A percentile compares a stretch with the other conserved stretches of the same genome.
phyloP scores from a whole-genome alignment of 2,797 vertebrate genomes.

The Gastrophryne carolinensis region DNA sequence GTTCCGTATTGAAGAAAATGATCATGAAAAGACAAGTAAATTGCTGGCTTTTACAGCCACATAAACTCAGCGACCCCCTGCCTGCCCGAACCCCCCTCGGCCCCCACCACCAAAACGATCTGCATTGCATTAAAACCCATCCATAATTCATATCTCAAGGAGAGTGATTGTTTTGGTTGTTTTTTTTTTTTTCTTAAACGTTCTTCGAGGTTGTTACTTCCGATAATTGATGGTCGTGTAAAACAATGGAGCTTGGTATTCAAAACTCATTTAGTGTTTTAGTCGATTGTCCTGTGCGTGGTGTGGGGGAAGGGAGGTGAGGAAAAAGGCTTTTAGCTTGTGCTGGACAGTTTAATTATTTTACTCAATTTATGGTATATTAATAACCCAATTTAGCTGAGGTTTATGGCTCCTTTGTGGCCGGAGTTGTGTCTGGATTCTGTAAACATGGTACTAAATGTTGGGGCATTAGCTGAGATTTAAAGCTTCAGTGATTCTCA shows the following conservation, averaged over 20 bases:
- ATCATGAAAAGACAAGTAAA: constrained; percentile 67
- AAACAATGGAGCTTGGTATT: constrained; percentile 74
- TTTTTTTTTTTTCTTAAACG: constrained; percentile 67
- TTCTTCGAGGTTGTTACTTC: constrained; percentile 73
- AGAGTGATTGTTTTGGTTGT: constrained; percentile 70
- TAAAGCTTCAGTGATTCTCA: too few relatives aligned
- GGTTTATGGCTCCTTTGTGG: not conserved
- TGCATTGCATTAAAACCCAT: constrained; percentile 80
- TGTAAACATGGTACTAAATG: not conserved
- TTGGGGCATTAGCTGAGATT: not conserved
- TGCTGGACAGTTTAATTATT: constrained; percentile 20
- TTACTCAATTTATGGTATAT: not conserved
- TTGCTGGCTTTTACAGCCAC: constrained; percentile 72
- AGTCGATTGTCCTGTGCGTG: constrained; percentile 51
- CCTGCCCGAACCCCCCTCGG: not conserved
- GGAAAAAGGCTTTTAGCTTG: not conserved
- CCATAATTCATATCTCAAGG: constrained; percentile 88
- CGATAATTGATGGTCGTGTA: constrained; percentile 88
- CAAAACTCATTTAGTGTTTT: constrained; percentile 75
- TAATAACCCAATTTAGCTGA: not conserved
- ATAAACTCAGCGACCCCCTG: constrained; percentile 70
- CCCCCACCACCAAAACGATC: constrained; percentile 67
- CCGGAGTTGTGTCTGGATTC: not conserved
- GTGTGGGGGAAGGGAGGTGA: not conserved
- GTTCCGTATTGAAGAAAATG: constrained; percentile 64